Evolutionary conservation across 2,888 invertebrate genomes (phyloP).

Genomic region (Limnephilus lunatus): DNA sequence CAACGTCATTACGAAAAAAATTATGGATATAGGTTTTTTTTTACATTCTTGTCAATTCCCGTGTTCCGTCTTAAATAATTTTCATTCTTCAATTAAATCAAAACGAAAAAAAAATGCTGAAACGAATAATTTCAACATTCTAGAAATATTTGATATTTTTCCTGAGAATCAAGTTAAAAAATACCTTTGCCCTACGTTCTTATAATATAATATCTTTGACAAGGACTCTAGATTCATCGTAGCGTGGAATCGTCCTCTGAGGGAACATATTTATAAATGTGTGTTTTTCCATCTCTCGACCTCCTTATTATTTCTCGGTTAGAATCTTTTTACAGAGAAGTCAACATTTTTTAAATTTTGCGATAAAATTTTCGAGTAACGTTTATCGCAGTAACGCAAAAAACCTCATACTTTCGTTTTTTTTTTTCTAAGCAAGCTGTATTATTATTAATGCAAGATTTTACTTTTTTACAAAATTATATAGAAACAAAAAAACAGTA

Average conservation of each 20-base stretch:
- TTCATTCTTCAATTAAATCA: neutral
- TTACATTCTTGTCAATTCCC: too few relatives aligned
- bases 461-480: neutral
- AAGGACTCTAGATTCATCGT: neutral
- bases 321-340: neutral
- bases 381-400: neutral
- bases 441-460: neutral
- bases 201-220: neutral
- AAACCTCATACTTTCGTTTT: neutral
- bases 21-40: too few relatives aligned
- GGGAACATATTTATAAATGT: neutral
- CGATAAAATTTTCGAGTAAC: neutral
- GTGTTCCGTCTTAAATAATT: neutral
- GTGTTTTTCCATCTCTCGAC: neutral
- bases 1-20: too few relatives aligned
- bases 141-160: neutral
- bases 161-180: neutral
- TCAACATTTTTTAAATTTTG: neutral
- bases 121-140: neutral
- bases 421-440: neutral
- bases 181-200: neutral
- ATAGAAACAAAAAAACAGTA: neutral
- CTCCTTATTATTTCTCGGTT: neutral
- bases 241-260: neutral
- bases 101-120: neutral